These are phyloP conservation scores for Pteruthius melanotis DNA, from an alignment of 2,113 vertebrate genomes.

Conservation along the genomic window DNA sequence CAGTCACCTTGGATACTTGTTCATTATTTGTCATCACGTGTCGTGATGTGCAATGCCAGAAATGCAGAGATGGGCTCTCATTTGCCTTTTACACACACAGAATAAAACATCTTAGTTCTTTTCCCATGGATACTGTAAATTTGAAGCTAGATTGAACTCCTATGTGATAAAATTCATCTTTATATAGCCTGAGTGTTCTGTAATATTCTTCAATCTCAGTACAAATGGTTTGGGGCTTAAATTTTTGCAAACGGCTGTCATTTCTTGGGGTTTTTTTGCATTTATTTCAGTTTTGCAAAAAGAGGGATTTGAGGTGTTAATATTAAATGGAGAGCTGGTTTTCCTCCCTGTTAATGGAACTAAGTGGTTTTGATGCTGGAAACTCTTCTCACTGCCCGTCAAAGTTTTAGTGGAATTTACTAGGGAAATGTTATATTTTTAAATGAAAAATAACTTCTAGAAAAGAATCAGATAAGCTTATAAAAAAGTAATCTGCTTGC, in stretches of 20 bases:
- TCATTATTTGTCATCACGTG: not conserved
- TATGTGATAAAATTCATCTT: not conserved
- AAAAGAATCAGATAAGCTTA: not conserved
- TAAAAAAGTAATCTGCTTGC: not conserved
- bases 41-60: not conserved
- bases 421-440: not conserved
- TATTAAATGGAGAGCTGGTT: not conserved
- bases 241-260: not conserved
- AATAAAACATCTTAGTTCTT: not conserved
- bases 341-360: not conserved
- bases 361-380: not conserved
- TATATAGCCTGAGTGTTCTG: not conserved
- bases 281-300: not conserved
- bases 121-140: not conserved
- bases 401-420: not conserved
- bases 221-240: not conserved
- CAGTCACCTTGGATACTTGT: not conserved
- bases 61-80: not conserved
- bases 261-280: not conserved
- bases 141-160: not conserved
- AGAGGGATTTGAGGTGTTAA: not conserved
- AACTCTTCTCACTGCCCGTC: not conserved
- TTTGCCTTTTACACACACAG: not conserved
- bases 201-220: not conserved
- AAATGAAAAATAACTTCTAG: not conserved